phyloP scores from a whole-genome alignment of 1,140 invertebrate genomes.

The Coenobita brevimanus region DNA sequence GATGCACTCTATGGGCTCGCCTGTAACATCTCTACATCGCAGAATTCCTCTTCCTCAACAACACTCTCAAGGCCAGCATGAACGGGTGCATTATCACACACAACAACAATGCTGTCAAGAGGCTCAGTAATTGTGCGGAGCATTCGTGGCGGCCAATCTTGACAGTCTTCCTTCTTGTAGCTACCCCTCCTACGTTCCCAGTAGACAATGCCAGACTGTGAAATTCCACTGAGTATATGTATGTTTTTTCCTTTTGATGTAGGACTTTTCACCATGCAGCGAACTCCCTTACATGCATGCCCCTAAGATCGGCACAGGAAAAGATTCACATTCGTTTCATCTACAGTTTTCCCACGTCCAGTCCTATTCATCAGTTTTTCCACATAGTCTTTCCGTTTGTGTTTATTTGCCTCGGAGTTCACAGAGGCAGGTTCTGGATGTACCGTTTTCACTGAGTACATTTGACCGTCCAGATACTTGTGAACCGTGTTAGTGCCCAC shows the following conservation, averaged over 20 bases:
- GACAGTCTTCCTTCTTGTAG: slow-evolving; percentile 22
- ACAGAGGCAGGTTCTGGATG: neutral
- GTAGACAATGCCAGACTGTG: neutral
- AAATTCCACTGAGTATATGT: slow-evolving; percentile 25
- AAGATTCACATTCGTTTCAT: slow-evolving; percentile 32
- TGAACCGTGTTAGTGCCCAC: slow-evolving; percentile 17
- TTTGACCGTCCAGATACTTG: slow-evolving; percentile 19
- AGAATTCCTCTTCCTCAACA: slow-evolving; percentile 14
- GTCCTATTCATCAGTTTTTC: slow-evolving; percentile 33
- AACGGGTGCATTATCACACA: slow-evolving; percentile 35
- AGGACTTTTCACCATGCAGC: slow-evolving; percentile 3
- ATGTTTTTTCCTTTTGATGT: slow-evolving; percentile 26
- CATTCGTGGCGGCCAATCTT: slow-evolving; percentile 12
- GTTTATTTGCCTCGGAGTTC: slow-evolving; percentile 29
- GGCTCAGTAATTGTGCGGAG: slow-evolving; percentile 30
- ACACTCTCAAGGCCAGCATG: slow-evolving; percentile 28
- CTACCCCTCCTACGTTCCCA: slow-evolving; percentile 33
- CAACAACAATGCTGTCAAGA: neutral
- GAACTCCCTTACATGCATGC: slow-evolving; percentile 30
- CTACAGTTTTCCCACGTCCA: slow-evolving; percentile 28
- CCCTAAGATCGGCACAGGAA: neutral
- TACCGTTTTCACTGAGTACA: slow-evolving; percentile 14
- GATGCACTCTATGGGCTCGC: slow-evolving; percentile 26
- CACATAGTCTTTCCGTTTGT: neutral
- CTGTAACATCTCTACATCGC: neutral